phyloP scores from a whole-genome alignment of 2,113 vertebrate species.

The Thomomys bottae region DNA sequence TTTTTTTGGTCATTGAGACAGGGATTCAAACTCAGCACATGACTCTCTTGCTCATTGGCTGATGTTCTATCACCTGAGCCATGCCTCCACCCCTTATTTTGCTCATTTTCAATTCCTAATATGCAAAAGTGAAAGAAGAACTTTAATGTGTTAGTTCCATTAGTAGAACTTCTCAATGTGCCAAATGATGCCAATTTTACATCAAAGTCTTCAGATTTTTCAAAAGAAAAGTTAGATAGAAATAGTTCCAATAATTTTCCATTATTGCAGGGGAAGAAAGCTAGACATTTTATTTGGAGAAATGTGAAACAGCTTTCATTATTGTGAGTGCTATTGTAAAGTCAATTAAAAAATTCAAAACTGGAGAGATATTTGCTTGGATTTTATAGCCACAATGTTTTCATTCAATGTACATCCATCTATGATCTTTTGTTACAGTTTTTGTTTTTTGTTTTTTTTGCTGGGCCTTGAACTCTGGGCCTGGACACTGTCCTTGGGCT shows the following conservation, averaged over 20 bases:
- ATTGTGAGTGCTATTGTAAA: constrained; percentile 25
- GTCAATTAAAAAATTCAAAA: constrained; percentile 37
- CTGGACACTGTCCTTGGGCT: no score
- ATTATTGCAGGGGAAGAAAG: constrained; percentile 15
- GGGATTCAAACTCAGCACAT: no score
- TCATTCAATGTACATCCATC: not conserved
- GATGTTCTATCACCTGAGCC: no score
- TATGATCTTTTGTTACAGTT: not conserved
- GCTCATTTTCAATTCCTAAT: constrained; percentile 15
- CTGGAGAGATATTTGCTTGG: not conserved
- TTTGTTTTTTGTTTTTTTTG: no score
- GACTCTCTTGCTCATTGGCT: no score
- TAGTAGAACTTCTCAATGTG: constrained; percentile 35
- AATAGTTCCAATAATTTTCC: constrained; percentile 28
- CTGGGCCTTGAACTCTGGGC: no score
- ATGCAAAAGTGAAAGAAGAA: constrained; percentile 13
- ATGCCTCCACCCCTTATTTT: no score
- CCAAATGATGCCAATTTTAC: constrained; percentile 9
- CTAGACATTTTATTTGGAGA: not conserved
- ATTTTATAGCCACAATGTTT: constrained; percentile 8
- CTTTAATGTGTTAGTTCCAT: not conserved
- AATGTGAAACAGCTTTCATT: constrained; percentile 35
- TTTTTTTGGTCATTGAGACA: not conserved
- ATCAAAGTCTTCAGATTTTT: constrained; percentile 38
- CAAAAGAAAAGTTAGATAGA: constrained; percentile 8